phyloP scores from a whole-genome alignment of 2,113 vertebrate genomes.

The Pseudonaja textilis region DNA sequence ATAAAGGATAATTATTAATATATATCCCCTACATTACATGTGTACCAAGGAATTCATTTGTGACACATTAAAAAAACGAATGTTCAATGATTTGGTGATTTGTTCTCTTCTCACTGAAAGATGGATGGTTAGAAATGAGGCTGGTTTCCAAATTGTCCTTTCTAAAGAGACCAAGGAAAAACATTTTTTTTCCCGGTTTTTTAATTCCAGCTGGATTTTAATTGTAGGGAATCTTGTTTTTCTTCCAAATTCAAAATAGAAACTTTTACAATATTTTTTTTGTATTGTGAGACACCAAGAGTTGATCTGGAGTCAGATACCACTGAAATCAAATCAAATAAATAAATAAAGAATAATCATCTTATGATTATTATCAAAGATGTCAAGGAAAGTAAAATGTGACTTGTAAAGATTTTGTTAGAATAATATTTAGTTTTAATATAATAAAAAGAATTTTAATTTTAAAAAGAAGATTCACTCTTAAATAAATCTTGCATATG shows the following conservation, averaged over 20 bases:
- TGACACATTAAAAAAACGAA: neutral
- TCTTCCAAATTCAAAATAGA: neutral
- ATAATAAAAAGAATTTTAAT: neutral
- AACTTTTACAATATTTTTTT: neutral
- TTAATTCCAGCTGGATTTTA: neutral
- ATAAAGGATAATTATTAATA: neutral
- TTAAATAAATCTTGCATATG: constrained; percentile 45
- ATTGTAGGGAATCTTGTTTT: neutral
- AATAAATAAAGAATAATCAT: neutral
- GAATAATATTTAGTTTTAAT: constrained; percentile 24
- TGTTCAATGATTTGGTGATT: neutral
- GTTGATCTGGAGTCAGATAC: neutral
- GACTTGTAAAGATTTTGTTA: neutral
- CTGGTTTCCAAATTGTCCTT: neutral
- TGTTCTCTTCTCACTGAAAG: neutral
- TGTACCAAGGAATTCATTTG: neutral
- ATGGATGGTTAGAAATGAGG: neutral
- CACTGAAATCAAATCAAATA: neutral
- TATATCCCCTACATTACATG: neutral
- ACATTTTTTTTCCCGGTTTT: neutral
- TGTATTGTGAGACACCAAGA: neutral
- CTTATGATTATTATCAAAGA: neutral
- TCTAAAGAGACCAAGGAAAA: neutral
- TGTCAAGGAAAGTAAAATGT: neutral
- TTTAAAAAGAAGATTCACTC: constrained; percentile 47